These are phyloP conservation scores for Pipistrellus pipistrellus DNA, from an alignment of 2,797 vertebrate species.

Conservation along the genomic window DNA sequence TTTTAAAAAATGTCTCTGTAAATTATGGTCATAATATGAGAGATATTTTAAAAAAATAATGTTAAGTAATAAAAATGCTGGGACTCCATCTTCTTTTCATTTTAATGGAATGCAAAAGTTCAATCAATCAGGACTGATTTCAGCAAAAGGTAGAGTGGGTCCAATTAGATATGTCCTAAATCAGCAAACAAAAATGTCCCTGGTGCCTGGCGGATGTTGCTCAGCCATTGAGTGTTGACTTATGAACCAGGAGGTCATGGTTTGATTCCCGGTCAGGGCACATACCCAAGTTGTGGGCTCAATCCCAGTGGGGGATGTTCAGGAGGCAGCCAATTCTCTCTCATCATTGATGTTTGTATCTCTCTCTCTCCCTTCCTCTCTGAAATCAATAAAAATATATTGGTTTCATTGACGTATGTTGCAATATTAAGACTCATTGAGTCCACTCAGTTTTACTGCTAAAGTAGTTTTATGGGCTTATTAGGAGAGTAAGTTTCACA, in stretches of 20 bases:
- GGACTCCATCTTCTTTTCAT: neutral
- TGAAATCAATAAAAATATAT: no score
- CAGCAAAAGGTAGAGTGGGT: constrained; percentile 26
- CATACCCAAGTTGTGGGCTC: no score
- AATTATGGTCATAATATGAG: neutral
- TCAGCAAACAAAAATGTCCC: neutral
- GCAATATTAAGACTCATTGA: neutral
- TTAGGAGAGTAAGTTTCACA: neutral
- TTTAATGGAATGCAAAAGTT: neutral
- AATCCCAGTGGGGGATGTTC: no score
- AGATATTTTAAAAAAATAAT: constrained; percentile 1
- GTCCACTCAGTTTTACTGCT: constrained; percentile 4
- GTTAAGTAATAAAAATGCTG: constrained; percentile 39
- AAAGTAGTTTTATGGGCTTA: constrained; percentile 38
- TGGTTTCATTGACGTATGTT: neutral
- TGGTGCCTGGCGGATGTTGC: neutral
- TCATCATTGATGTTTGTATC: no score
- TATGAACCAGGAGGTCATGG: no score
- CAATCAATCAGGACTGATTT: constrained; percentile 14
- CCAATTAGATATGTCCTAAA: neutral
- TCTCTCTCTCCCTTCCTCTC: no score
- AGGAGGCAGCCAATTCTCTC: no score
- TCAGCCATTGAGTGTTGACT: no score
- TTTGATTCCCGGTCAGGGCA: no score
- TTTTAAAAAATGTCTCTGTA: constrained; percentile 10